These are phyloP conservation scores for Lysiphlebus fabarum DNA, from an alignment of 1,140 invertebrate species.

Conservation along the genomic window DNA sequence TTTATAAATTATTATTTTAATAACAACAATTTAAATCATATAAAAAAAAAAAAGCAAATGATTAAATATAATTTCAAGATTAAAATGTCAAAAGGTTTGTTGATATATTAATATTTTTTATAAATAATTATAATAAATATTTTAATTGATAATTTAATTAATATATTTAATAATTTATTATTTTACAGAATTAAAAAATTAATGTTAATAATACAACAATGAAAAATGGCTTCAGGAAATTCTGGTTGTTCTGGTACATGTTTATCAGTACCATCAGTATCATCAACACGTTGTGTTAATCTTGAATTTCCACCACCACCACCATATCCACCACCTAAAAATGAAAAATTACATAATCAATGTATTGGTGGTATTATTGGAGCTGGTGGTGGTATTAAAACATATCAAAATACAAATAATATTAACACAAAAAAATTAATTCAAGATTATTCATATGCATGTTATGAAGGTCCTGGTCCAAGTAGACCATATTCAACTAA, in stretches of 20 bases:
- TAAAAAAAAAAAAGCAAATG: neutral
- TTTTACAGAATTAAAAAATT: too few relatives aligned
- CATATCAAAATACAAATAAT: constrained; percentile 27
- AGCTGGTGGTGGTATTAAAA: constrained; percentile 21
- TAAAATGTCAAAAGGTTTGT: too few relatives aligned
- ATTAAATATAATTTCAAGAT: neutral
- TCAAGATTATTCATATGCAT: constrained; percentile 73
- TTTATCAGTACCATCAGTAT: constrained; percentile 25
- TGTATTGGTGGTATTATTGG: constrained; percentile 45
- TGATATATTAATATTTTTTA: too few relatives aligned
- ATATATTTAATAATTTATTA: too few relatives aligned
- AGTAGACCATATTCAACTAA: constrained; percentile 35
- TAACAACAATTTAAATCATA: neutral
- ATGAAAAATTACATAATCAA: constrained; percentile 22
- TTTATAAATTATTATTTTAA: too few relatives aligned
- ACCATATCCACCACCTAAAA: constrained; percentile 54
- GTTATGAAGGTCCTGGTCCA: constrained; percentile 66
- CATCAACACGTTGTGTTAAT: constrained; percentile 44
- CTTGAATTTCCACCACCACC: constrained; percentile 59
- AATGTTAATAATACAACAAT: constrained; percentile 25
- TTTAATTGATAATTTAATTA: too few relatives aligned
- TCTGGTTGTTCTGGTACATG: constrained; percentile 33
- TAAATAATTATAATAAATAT: too few relatives aligned
- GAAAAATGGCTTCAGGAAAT: constrained; percentile 43
- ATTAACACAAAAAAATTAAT: constrained; percentile 19